Conservation (phyloP, 2,797 vertebrate species). For the Enteromius trimaculatus region DNA sequence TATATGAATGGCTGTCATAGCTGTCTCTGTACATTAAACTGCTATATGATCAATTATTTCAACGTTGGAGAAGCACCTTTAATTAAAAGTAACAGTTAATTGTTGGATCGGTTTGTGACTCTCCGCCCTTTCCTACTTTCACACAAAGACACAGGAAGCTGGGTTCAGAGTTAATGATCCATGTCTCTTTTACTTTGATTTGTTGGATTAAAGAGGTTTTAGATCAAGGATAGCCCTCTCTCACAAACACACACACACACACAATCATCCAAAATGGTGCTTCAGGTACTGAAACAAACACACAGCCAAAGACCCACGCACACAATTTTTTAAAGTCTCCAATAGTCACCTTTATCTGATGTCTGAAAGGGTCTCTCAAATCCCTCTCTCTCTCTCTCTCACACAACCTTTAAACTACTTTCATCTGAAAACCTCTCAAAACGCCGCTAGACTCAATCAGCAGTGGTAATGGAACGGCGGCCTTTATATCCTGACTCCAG, state of each 20-base stretch:
- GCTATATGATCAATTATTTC: background rate
- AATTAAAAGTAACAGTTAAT: background rate
- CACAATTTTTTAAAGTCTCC: constrained; percentile 24
- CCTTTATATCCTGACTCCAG: constrained; percentile 53
- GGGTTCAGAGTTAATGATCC: constrained; percentile 20
- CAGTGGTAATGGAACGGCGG: constrained; percentile 63
- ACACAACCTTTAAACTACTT: constrained; percentile 70
- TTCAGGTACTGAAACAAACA: background rate
- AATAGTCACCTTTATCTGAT: constrained; percentile 47
- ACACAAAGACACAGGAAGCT: background rate
- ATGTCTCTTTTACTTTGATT: constrained; percentile 31
- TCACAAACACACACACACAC: background rate
- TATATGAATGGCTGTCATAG: background rate
- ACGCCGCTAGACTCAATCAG: constrained; percentile 67
- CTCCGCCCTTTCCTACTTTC: background rate
- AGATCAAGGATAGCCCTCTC: constrained; percentile 45
- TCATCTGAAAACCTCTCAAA: constrained; percentile 58
- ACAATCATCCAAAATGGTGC: background rate
- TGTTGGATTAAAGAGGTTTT: constrained; percentile 50
- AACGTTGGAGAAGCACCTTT: background rate
- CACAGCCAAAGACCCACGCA: background rate
- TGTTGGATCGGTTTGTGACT: background rate
- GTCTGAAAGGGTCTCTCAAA: constrained; percentile 27
- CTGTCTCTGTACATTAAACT: background rate
- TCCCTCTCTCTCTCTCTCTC: constrained; percentile 60